phyloP scores from a whole-genome alignment of 2,797 vertebrate genomes.

The Orientallactaga sibirica region DNA sequence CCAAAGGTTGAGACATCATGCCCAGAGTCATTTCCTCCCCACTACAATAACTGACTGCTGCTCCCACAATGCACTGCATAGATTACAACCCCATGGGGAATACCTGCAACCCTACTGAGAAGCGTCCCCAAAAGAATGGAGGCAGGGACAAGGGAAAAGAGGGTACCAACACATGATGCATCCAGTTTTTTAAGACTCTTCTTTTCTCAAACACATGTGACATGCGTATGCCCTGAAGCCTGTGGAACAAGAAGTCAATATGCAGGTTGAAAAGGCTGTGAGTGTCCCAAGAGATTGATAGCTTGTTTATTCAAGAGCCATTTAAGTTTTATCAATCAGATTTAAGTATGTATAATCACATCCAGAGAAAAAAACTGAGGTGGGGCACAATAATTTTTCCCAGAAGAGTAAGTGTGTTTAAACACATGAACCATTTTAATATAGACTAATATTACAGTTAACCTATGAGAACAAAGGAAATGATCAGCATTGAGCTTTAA shows the following conservation, averaged over 20 bases:
- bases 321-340: slow-evolving; percentile 21
- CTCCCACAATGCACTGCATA: no score
- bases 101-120: no score
- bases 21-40: no score
- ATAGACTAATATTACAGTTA: background rate
- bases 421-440: background rate
- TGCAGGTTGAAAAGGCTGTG: slow-evolving; percentile 27
- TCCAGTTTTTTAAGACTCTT: no score
- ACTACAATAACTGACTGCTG: no score
- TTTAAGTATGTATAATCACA: background rate
- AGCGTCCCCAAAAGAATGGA: no score
- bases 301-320: background rate
- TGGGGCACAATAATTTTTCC: background rate
- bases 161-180: no score
- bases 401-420: slow-evolving; percentile 37
- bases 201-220: background rate
- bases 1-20: no score
- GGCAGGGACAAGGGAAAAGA: no score
- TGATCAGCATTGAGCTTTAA: background rate
- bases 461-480: background rate
- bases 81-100: no score
- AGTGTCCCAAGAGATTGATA: slow-evolving; percentile 4
- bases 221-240: background rate
- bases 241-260: background rate
- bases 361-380: background rate